phyloP scores from a whole-genome alignment of 2,888 invertebrate species.

The Orchestes rusci region DNA sequence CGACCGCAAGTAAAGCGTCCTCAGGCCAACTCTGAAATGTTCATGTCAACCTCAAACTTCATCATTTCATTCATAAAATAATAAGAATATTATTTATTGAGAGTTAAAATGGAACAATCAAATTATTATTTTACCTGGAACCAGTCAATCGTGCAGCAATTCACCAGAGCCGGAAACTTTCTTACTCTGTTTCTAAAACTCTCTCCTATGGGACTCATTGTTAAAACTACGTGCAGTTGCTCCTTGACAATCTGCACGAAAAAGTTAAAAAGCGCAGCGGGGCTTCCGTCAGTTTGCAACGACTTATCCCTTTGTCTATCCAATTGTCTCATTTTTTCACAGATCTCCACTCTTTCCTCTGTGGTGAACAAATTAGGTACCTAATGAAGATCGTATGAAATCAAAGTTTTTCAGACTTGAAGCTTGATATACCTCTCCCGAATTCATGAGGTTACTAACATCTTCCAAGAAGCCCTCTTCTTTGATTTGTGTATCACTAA shows the following conservation, averaged over 20 bases:
- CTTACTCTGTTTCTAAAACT: constrained; percentile 73
- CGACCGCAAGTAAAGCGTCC: constrained; percentile 85
- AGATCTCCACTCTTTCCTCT: constrained; percentile 85
- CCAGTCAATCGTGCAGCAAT: constrained; percentile 96
- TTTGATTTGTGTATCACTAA: constrained; percentile 89
- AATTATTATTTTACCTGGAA: constrained; percentile 62
- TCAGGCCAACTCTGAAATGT: constrained; percentile 76
- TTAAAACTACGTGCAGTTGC: constrained; percentile 81
- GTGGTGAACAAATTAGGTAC: constrained; percentile 81
- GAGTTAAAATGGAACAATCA: too few relatives aligned
- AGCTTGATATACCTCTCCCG: constrained; percentile 57
- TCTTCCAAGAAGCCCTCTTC: constrained; percentile 91
- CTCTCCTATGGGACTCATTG: constrained; percentile 88
- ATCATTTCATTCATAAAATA: too few relatives aligned
- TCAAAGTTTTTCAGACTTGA: neutral
- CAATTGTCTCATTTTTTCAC: constrained; percentile 87
- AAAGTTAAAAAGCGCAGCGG: constrained; percentile 83
- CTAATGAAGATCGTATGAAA: constrained; percentile 7
- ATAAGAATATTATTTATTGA: too few relatives aligned
- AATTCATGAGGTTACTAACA: constrained; percentile 84
- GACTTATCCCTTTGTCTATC: constrained; percentile 84
- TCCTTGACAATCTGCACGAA: constrained; percentile 83
- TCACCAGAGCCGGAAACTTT: constrained; percentile 88
- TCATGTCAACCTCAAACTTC: too few relatives aligned
- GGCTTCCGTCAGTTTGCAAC: constrained; percentile 86